Conservation (phyloP, 2,888 invertebrate genomes). For the Copidosoma aretas region DNA sequence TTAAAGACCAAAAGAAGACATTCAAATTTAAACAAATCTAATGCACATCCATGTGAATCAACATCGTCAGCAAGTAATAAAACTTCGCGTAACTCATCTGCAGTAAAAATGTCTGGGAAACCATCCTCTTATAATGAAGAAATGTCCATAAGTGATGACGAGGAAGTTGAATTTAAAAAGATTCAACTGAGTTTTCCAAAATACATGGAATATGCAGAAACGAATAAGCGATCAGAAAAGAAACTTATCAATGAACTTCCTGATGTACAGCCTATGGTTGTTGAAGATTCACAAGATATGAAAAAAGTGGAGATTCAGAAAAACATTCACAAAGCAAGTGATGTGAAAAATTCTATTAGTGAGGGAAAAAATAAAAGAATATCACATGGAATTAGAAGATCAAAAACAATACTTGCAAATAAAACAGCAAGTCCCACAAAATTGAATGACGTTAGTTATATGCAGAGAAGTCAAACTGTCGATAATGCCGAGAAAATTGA, state of each 20-base stretch:
- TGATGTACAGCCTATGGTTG: not conserved
- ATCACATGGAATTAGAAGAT: not conserved
- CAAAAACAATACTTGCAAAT: not conserved
- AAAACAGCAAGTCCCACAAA: not conserved
- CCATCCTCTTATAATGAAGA: constrained; percentile 37
- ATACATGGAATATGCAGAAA: not conserved
- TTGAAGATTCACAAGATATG: not conserved
- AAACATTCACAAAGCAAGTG: not conserved
- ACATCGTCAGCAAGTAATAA: not conserved
- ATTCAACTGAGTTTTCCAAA: too few species aligned
- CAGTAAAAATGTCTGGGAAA: constrained; percentile 28
- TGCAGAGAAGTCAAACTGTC: not conserved
- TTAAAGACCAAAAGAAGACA: not conserved
- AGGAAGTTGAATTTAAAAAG: not conserved
- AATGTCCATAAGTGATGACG: constrained; percentile 10
- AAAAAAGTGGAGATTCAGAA: not conserved
- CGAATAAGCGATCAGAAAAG: not conserved
- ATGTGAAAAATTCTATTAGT: not conserved
- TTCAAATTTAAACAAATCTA: not conserved
- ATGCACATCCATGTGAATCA: not conserved
- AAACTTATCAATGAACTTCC: not conserved
- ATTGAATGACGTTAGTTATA: not conserved
- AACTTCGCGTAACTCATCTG: constrained; percentile 23
- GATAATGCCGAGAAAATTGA: not conserved
- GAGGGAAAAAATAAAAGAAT: not conserved